Base-by-base conservation (phyloP, 1,140 invertebrate genomes). In the Drosophila kurseongensis region DNA sequence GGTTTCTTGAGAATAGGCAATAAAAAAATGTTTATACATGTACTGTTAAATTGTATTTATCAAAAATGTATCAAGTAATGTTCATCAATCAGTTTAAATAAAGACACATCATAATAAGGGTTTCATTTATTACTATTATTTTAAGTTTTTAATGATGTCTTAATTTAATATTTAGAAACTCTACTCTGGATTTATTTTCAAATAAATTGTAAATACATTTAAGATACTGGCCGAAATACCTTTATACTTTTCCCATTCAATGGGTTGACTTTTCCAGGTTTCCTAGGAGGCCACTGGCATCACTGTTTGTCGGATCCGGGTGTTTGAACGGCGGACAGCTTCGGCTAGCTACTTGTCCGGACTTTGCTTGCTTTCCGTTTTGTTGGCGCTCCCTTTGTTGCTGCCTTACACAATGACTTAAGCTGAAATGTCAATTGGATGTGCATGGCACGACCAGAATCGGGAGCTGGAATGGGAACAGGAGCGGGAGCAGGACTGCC, bases 391-490 rank as follows among this genome's bases (percentile, higher is more conserved):
- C 50, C 59, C 67, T 80, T 75, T 76, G 72, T 58, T 83, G 75
- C 59, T 84, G 75, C 79, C 60, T 74, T 67, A 83, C 78, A 88
- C 75, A 88, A 88, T 88, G 84, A 88, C 84, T 88, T 88, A 88
- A 88, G 83, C 83, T 88, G 84, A 88, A 88, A 88, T 88, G 83
- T 88, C 83, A 88, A 88, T 88, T 88, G 83, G 83, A 89, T 86
- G 80, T 82, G 83, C 83, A 75, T 71, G 65, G 67, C 66, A 71
- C 67, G 67, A 71, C 67, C 40, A 69, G 65, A 71, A 71, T 47
- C 50, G 27, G 23, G 35, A 63, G 6, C 44, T 38, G 56, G 65
- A 57, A 65, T 65, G 62, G 38, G 38, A 44, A 12, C n/a, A 6
- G 12, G 4, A 61, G 10, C 5, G 8, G n/a, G 12, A 42, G 18